phyloP scores from a whole-genome alignment of 2,888 invertebrate species.

The Platycnemis pennipes region DNA sequence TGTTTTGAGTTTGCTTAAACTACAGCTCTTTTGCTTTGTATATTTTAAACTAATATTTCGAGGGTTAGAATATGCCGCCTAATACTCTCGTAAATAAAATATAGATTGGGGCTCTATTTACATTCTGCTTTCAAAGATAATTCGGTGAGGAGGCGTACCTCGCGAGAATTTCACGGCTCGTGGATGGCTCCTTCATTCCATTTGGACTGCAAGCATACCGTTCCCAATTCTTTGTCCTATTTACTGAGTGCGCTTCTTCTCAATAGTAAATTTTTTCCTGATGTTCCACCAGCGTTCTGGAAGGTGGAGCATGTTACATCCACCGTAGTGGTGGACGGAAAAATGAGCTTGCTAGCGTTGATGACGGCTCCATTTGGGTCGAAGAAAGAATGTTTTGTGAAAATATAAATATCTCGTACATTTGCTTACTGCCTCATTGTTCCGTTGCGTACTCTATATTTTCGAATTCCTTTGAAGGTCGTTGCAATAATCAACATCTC shows the following conservation, averaged over 20 bases:
- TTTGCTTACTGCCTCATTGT: not conserved
- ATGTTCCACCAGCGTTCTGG: not conserved
- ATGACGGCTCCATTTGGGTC: not conserved
- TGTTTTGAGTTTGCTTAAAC: not conserved
- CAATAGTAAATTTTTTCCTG: not conserved
- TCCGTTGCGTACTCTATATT: not conserved
- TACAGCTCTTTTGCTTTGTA: not conserved
- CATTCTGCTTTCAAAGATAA: not conserved
- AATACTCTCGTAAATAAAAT: not conserved
- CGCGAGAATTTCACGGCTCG: not conserved
- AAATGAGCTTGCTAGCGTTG: constrained; percentile 2
- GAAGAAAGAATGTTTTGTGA: not conserved
- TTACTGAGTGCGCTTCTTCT: not conserved
- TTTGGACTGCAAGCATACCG: not conserved
- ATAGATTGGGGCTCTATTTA: constrained; percentile 4
- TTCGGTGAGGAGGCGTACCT: not conserved
- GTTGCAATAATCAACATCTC: not conserved
- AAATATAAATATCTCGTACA: not conserved
- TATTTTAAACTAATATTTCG: not conserved
- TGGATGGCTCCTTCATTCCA: not conserved
- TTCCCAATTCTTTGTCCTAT: not conserved
- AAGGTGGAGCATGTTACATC: not conserved
- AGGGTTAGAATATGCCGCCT: not conserved
- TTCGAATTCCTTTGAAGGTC: not conserved
- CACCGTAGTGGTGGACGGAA: not conserved